Evolutionary conservation across 2,797 vertebrate species (phyloP).

Genomic region (Sebastes elongatus): DNA sequence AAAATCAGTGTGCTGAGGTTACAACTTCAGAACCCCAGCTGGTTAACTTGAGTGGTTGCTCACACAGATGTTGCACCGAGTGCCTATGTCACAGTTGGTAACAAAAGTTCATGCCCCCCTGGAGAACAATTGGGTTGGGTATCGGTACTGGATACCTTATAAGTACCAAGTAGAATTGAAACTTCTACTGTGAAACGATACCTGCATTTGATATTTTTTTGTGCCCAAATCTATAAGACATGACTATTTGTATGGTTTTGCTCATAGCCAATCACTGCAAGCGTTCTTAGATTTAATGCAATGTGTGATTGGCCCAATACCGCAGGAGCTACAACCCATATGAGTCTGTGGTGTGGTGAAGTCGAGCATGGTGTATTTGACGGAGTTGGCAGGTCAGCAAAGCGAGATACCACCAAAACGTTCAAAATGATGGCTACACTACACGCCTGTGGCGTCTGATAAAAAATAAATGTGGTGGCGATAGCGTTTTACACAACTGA

Average conservation of each 20-base stretch:
- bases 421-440: too few relatives aligned
- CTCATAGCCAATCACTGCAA: not conserved
- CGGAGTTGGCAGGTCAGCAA: too few relatives aligned
- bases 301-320: not conserved
- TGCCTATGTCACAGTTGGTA: not conserved
- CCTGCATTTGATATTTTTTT: not conserved
- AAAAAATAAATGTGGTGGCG: too few relatives aligned
- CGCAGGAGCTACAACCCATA: not conserved
- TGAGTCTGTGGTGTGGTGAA: not conserved
- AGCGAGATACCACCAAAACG: too few relatives aligned
- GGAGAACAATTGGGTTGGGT: not conserved
- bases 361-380: not conserved
- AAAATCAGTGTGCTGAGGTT: not conserved
- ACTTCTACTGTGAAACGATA: not conserved
- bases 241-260: not conserved
- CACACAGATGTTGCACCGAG: not conserved
- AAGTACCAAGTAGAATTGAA: not conserved
- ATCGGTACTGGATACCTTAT: too few relatives aligned
- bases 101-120: not conserved
- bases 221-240: not conserved
- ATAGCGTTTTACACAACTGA: too few relatives aligned
- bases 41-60: not conserved
- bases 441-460: too few relatives aligned
- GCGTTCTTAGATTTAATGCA: not conserved
- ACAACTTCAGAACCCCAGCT: not conserved